These are phyloP conservation scores for Pteromalus puparum DNA, from an alignment of 1,140 invertebrate genomes.

Conservation along the genomic window DNA sequence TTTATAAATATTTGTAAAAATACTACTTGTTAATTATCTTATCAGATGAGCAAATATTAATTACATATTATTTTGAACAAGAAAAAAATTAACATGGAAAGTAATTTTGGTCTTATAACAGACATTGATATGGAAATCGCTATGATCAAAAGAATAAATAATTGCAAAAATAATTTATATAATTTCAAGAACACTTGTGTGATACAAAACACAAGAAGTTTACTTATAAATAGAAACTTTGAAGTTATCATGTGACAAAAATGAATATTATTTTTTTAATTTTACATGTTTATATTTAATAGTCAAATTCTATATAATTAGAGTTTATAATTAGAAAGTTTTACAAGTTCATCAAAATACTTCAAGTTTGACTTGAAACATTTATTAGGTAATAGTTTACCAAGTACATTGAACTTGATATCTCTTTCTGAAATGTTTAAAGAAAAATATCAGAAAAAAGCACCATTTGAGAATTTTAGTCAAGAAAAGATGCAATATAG, in stretches of 20 bases:
- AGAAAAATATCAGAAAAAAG: background rate
- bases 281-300: background rate
- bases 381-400: constrained; percentile 5
- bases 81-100: no score
- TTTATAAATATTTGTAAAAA: background rate
- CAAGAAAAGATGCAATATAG: no score
- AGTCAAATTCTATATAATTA: no score
- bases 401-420: background rate
- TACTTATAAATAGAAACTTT: background rate
- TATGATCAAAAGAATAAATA: background rate
- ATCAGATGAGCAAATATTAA: background rate
- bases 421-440: background rate
- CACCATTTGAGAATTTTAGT: background rate
- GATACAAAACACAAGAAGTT: background rate
- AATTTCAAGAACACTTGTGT: background rate
- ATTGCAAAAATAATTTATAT: background rate
- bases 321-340: background rate
- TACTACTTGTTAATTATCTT: background rate
- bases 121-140: background rate
- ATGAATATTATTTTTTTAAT: background rate
- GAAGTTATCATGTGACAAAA: background rate
- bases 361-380: background rate
- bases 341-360: background rate
- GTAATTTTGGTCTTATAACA: no score
- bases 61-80: no score